Base-by-base conservation (phyloP, 2,797 vertebrate species). In the Protosalanx chinensis region DNA sequence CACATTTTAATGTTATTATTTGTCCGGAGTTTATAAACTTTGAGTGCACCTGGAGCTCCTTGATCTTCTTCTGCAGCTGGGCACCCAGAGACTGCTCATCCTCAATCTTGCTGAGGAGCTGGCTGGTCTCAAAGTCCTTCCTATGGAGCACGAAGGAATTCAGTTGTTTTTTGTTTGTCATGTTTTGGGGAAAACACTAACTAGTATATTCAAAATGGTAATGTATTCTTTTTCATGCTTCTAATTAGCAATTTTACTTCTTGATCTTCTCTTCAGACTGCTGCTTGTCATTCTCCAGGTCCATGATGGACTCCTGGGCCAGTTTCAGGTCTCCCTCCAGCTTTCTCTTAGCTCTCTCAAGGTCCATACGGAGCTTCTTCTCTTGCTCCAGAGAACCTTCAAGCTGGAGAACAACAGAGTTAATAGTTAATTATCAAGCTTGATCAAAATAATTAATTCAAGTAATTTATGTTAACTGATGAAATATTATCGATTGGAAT, bases 61-160 rank as follows among this genome's bases (percentile, higher is more conserved):
- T 93, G 60, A 93, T 93, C 82, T 92, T 94, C 86, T 93, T 93
- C 46, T 93, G 93, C 33, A 91, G 61, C 58, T 94, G 93, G 72
- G 86, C 78, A 62, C 74, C 88, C 27, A 88, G 89, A 62, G 83
- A 84, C 67, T 91, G 88, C 59, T 94, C 91, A 6, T 93, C 90
- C 5, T 93, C 92, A 62, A 85, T 87, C 81, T 87, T 93, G 76
- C 81, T 83, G 81, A 92, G 90, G 51, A 93, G 32, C 6, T 92
- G 90, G 58, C 82, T 87, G 56, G 90, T 86, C 84, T 94, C 93
- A 86, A 92, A 92, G 63, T 92, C 92, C 68, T 93, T 93, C 82
- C 92, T 93, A 68, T 3, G 15, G 46, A 66, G 27, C 20, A 68
- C 37, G 12, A 27, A 27, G 23, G 23, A 27, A 27, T 27, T 27